Percentiles rank a stretch among this genome's conserved stretches.
phyloP scores from a whole-genome alignment of 2,888 invertebrate genomes.

The Gastracanthus pulcherrimus region DNA sequence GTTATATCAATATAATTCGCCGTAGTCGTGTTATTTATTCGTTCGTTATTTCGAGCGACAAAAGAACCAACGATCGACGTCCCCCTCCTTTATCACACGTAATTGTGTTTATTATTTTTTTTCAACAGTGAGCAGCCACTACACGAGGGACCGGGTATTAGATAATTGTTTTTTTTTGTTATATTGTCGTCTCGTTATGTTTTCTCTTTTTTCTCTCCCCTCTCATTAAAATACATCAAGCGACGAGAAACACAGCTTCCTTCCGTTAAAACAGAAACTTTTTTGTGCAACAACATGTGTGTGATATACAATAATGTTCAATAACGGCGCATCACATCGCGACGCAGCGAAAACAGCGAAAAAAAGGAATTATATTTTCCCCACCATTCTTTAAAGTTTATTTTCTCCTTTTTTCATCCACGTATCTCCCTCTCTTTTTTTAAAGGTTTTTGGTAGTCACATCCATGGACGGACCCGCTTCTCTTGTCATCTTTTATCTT shows the following conservation, averaged over 20 bases:
- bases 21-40: neutral
- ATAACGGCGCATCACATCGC: conserved; percentile 21
- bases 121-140: conserved; percentile 36
- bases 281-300: conserved; percentile 56
- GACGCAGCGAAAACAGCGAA: conserved; percentile 53
- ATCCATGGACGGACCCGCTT: conserved; percentile 59
- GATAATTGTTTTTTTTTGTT: conserved; percentile 28
- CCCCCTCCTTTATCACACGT: neutral
- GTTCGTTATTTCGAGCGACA: neutral
- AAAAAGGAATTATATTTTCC: conserved; percentile 44
- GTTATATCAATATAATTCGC: neutral
- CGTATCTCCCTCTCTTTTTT: conserved; percentile 28
- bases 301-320: conserved; percentile 46
- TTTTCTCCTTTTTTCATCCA: conserved; percentile 15
- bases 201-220: conserved; percentile 15
- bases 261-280: conserved; percentile 41
- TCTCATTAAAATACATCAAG: conserved; percentile 42
- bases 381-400: neutral
- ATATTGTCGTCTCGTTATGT: conserved; percentile 57
- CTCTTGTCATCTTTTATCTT: conserved; percentile 5
- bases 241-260: conserved; percentile 55
- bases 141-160: conserved; percentile 39
- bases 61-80: neutral
- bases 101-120: conserved; percentile 16
- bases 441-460: conserved; percentile 48